Conservation (phyloP, 2,113 vertebrate genomes). For the Miniopterus natalensis region DNA sequence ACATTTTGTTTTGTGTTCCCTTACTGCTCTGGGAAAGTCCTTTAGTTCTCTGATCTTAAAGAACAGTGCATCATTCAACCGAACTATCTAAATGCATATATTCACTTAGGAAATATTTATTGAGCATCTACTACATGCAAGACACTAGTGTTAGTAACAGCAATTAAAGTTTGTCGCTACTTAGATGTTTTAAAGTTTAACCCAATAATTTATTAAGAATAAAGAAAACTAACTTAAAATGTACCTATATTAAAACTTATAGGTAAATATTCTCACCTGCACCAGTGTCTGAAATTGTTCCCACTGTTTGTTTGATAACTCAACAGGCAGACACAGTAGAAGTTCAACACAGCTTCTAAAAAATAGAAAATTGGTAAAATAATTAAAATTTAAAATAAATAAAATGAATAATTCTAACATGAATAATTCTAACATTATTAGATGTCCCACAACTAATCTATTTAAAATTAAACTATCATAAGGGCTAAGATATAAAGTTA, state of each 20-base stretch:
- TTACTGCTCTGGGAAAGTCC: slow-evolving; percentile 50
- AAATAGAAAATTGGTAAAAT: slow-evolving; percentile 66
- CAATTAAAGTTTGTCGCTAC: slow-evolving; percentile 14
- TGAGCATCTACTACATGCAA: slow-evolving; percentile 1
- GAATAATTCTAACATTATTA: slow-evolving; percentile 35
- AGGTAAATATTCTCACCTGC: slow-evolving; percentile 90
- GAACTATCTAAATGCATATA: slow-evolving; percentile 32
- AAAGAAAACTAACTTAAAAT: neutral
- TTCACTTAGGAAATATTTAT: slow-evolving; percentile 45
- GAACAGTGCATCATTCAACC: neutral
- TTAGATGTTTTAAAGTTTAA: slow-evolving; percentile 59
- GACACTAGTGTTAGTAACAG: slow-evolving; percentile 18
- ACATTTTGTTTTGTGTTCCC: slow-evolving; percentile 55
- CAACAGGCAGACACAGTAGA: slow-evolving; percentile 93
- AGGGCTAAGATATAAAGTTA: neutral
- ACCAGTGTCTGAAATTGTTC: slow-evolving; percentile 93
- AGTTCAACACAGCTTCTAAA: slow-evolving; percentile 97
- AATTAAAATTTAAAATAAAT: slow-evolving; percentile 67
- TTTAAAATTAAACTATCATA: slow-evolving; percentile 62
- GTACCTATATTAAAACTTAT: slow-evolving; percentile 28
- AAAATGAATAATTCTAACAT: neutral
- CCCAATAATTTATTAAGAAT: slow-evolving; percentile 37
- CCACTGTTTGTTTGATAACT: slow-evolving; percentile 94
- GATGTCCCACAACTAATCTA: neutral
- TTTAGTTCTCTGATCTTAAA: neutral